Evolutionary conservation across 2,113 vertebrate species (phyloP).

Genomic region (Campylorhamphus procurvoides): DNA sequence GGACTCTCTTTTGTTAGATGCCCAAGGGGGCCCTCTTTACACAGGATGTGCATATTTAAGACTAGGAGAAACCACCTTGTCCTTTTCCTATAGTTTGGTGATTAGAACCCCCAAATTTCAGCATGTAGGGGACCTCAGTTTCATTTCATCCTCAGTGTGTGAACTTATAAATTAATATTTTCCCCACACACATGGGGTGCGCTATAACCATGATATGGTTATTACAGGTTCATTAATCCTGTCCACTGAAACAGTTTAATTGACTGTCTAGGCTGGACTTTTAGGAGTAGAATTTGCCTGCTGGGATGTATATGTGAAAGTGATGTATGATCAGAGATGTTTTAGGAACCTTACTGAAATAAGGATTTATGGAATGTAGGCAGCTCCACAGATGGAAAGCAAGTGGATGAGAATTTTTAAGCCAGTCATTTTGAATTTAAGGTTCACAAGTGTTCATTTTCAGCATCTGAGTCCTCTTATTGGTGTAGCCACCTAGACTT

Average conservation of each 20-base stretch:
- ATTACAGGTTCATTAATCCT: neutral
- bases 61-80: neutral
- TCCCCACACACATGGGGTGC: neutral
- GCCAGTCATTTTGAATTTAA: neutral
- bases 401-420: neutral
- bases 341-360: neutral
- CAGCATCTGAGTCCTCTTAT: neutral
- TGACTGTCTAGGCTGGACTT: neutral
- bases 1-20: neutral
- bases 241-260: neutral
- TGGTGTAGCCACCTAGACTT: neutral
- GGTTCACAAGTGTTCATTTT: neutral
- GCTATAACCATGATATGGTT: neutral
- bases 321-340: fast-evolving
- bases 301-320: neutral
- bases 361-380: neutral
- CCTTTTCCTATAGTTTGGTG: neutral
- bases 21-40: neutral
- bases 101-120: neutral
- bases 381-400: neutral
- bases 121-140: neutral
- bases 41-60: neutral
- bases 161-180: neutral
- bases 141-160: neutral
- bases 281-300: neutral